These are phyloP conservation scores for Rutilus rutilus DNA, from an alignment of 2,113 vertebrate species.

Conservation along the genomic window DNA sequence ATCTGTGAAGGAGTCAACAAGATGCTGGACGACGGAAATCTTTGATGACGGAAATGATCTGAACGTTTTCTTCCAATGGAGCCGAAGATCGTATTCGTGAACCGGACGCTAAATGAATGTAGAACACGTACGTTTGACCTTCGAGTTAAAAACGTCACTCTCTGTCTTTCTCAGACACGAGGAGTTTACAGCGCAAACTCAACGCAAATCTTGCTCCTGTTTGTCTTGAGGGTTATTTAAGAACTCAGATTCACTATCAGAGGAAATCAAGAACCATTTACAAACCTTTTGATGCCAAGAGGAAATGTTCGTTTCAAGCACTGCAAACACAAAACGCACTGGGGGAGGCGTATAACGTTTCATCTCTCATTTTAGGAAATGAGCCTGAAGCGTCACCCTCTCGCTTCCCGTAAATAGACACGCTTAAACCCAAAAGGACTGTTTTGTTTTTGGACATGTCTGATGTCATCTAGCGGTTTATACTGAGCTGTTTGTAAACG, in stretches of 20 bases:
- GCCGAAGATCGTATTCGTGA: background rate
- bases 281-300: background rate
- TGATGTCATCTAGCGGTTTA: background rate
- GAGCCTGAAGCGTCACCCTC: background rate
- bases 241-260: background rate
- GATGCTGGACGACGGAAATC: constrained; percentile 90
- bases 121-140: background rate
- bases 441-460: background rate
- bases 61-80: constrained; percentile 33
- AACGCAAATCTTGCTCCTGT: background rate
- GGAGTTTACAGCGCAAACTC: background rate
- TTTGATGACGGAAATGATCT: constrained; percentile 77
- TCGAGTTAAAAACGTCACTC: background rate
- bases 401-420: constrained; percentile 8
- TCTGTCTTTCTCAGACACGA: background rate
- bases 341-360: background rate
- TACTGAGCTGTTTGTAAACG: background rate
- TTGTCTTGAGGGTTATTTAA: constrained; percentile 9
- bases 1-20: constrained; percentile 89
- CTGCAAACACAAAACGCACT: constrained; percentile 8
- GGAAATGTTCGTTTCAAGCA: constrained; percentile 13
- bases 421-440: background rate
- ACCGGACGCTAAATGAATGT: background rate
- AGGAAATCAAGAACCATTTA: constrained; percentile 32
- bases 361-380: constrained; percentile 16